Evolutionary conservation across 2,797 vertebrate species (phyloP).

Genomic region (Gymnoscopelus microlampas): DNA sequence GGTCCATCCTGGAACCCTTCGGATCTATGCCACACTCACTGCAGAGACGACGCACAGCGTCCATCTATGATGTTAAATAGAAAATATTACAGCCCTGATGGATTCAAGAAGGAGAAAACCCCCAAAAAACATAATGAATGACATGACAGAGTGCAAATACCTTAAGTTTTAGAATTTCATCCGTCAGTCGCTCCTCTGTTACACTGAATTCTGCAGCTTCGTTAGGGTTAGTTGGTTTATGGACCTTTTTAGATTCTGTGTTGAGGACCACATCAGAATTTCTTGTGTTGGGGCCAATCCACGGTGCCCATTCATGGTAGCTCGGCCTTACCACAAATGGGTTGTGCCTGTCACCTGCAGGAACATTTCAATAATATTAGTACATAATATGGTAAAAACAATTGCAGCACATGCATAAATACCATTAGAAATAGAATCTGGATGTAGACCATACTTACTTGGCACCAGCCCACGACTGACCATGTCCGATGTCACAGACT

Average conservation of each 20-base stretch:
- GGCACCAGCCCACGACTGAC: conserved; percentile 7
- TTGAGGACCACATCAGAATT: no score
- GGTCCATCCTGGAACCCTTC: conserved; percentile 20
- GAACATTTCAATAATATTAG: background rate
- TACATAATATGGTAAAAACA: background rate
- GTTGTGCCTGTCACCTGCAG: background rate
- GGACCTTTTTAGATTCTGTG: no score
- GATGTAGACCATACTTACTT: background rate
- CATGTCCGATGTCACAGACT: background rate
- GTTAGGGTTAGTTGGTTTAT: no score
- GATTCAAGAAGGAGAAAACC: conserved; percentile 3
- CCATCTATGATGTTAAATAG: conserved; percentile 6
- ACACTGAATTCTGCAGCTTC: no score
- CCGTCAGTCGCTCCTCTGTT: background rate
- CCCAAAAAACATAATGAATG: background rate
- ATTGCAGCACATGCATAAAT: background rate
- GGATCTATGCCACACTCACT: conserved; percentile 9
- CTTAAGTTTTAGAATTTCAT: conserved; percentile 8
- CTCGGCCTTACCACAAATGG: background rate
- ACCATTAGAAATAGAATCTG: background rate
- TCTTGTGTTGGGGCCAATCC: no score
- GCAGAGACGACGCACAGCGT: conserved; percentile 8
- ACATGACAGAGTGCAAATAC: background rate
- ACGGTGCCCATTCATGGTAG: no score
- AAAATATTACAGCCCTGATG: conserved; percentile 1